Evolutionary conservation across 2,113 vertebrate genomes (phyloP).

Genomic region (Bolborhynchus lineola): DNA sequence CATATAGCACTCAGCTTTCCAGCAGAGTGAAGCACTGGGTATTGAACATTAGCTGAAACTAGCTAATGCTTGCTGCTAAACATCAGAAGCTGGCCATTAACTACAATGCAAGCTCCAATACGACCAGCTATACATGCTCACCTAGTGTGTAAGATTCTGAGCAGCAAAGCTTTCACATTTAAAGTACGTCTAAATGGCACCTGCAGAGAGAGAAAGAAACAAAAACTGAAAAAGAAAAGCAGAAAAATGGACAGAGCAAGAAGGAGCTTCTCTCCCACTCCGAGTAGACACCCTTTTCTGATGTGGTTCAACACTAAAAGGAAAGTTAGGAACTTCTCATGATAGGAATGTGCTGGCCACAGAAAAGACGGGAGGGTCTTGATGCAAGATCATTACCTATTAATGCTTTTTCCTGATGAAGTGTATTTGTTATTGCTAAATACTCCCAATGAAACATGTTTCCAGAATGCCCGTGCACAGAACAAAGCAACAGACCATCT

Average conservation of each 20-base stretch:
- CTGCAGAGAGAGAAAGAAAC: not conserved
- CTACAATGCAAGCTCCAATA: not conserved
- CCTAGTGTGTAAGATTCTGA: not conserved
- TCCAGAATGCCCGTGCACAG: not conserved
- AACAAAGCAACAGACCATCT: not conserved
- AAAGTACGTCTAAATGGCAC: not conserved
- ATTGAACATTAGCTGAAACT: not conserved
- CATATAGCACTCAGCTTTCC: not conserved
- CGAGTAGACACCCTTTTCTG: not conserved
- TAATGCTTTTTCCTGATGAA: not conserved
- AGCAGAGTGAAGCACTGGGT: not conserved
- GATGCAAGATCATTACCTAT: not conserved
- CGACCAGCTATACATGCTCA: not conserved
- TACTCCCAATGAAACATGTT: not conserved
- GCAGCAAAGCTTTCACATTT: not conserved
- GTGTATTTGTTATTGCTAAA: not conserved
- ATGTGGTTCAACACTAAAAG: not conserved
- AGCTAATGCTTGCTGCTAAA: not conserved
- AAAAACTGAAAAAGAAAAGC: not conserved
- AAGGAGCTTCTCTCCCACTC: not conserved
- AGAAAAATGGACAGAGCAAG: not conserved
- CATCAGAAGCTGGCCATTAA: not conserved
- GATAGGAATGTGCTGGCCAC: not conserved
- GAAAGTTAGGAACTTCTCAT: not conserved
- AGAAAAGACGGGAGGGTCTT: not conserved